These are phyloP conservation scores for Paralvinella palmiformis DNA, from an alignment of 1,140 invertebrate genomes.

Conservation along the genomic window DNA sequence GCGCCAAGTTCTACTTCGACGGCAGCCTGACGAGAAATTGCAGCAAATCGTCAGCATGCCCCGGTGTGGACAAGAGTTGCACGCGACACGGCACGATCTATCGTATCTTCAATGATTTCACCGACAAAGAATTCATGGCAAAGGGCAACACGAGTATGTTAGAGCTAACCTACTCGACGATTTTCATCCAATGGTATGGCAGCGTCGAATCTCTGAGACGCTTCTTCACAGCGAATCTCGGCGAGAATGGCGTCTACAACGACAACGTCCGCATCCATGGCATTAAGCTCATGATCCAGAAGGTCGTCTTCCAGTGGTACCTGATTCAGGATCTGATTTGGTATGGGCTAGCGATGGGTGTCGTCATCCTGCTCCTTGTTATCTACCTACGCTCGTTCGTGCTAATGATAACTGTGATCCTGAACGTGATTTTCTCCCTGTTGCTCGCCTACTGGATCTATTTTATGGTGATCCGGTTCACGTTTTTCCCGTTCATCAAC, in stretches of 20 bases:
- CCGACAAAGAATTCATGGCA: neutral
- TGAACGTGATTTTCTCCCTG: slow-evolving; percentile 14
- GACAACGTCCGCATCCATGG: neutral
- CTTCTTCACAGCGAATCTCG: neutral
- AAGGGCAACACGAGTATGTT: neutral
- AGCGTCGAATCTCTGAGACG: neutral
- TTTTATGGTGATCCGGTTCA: slow-evolving; percentile 2
- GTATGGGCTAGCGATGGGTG: neutral
- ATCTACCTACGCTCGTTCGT: slow-evolving; percentile 9
- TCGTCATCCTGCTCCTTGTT: slow-evolving; percentile 3
- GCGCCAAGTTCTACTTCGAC: neutral
- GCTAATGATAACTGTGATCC: slow-evolving; percentile 6
- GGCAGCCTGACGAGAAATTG: neutral
- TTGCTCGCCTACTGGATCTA: slow-evolving; percentile 15
- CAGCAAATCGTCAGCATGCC: neutral
- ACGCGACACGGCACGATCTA: neutral
- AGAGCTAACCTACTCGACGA: neutral
- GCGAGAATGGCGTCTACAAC: neutral
- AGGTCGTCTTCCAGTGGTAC: neutral
- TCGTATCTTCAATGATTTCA: neutral
- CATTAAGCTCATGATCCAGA: neutral
- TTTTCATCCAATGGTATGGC: neutral
- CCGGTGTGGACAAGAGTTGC: neutral
- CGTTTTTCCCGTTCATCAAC: slow-evolving; percentile 16
- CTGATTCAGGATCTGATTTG: slow-evolving; percentile 2